These are phyloP conservation scores for Amphiura filiformis DNA, from an alignment of 35 echinoderm and acorn worm species.

Conservation along the genomic window DNA sequence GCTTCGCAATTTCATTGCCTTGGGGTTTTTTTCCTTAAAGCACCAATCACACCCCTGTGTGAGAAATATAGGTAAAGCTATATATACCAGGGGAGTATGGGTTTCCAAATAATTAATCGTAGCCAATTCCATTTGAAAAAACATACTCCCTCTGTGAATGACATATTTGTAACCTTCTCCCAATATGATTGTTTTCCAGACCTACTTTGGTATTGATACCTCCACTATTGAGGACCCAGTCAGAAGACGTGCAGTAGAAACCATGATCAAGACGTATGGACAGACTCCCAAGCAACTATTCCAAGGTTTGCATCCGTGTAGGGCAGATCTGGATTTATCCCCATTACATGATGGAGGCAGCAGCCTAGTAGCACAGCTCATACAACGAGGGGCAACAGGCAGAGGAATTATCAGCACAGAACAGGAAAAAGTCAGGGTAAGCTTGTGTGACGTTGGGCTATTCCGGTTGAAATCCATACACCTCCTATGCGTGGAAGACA, in stretches of 20 bases:
- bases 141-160: too few relatives aligned
- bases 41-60: too few relatives aligned
- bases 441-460: too few relatives aligned
- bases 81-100: too few relatives aligned
- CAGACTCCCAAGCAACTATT: slow-evolving; percentile 98
- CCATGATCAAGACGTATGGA: slow-evolving; percentile 99
- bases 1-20: too few relatives aligned
- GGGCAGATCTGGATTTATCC: slow-evolving; percentile 36
- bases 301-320: slow-evolving; percentile 53
- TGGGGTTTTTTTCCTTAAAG: too few relatives aligned
- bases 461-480: too few relatives aligned
- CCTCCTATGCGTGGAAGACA: too few relatives aligned
- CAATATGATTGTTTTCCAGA: slow-evolving; percentile 54
- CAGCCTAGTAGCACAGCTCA: slow-evolving; percentile 25
- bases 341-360: slow-evolving; percentile 8
- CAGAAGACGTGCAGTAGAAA: slow-evolving; percentile 79
- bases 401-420: slow-evolving; percentile 4
- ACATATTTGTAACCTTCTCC: too few relatives aligned
- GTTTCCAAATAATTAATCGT: too few relatives aligned
- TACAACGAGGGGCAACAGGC: neutral
- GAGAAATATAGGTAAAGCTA: too few relatives aligned
- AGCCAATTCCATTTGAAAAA: too few relatives aligned
- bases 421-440: slow-evolving; percentile 36
- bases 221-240: slow-evolving; percentile 66
- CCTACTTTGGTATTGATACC: slow-evolving; percentile 93